Conservation (phyloP, 1,140 invertebrate species). For the Theocolax elegans region DNA sequence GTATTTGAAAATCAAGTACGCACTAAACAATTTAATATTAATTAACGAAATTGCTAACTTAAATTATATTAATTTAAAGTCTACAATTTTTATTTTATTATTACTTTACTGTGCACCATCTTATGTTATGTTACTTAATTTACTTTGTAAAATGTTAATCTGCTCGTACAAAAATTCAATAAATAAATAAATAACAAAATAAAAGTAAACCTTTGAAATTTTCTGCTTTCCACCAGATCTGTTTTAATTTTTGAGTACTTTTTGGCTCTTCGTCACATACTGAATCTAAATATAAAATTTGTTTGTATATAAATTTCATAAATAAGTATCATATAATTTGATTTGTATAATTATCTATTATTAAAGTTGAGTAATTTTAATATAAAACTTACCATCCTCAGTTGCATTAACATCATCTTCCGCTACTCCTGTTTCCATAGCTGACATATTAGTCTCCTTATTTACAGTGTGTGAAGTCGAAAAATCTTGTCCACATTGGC, state of each 20-base stretch:
- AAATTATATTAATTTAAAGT: neutral
- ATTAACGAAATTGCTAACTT: no score
- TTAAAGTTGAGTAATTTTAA: no score
- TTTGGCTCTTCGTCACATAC: neutral
- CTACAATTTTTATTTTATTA: no score
- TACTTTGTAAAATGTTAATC: no score
- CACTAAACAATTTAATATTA: no score
- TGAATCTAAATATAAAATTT: slow-evolving; percentile 21
- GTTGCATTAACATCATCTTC: slow-evolving; percentile 71
- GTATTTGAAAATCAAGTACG: no score
- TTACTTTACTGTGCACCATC: no score
- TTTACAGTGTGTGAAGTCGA: slow-evolving; percentile 67
- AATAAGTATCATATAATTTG: no score
- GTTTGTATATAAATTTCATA: neutral
- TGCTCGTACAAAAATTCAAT: neutral
- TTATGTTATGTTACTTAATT: no score
- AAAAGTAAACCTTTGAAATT: slow-evolving; percentile 16
- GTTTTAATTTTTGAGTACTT: neutral
- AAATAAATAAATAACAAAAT: neutral
- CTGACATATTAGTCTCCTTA: slow-evolving; percentile 68
- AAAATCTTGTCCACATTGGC: slow-evolving; percentile 95
- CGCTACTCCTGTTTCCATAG: slow-evolving; percentile 74
- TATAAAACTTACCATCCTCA: slow-evolving; percentile 56
- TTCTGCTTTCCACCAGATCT: neutral
- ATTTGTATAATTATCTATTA: no score